phyloP scores from a whole-genome alignment of 2,888 invertebrate genomes.

The Auanema sp. region DNA sequence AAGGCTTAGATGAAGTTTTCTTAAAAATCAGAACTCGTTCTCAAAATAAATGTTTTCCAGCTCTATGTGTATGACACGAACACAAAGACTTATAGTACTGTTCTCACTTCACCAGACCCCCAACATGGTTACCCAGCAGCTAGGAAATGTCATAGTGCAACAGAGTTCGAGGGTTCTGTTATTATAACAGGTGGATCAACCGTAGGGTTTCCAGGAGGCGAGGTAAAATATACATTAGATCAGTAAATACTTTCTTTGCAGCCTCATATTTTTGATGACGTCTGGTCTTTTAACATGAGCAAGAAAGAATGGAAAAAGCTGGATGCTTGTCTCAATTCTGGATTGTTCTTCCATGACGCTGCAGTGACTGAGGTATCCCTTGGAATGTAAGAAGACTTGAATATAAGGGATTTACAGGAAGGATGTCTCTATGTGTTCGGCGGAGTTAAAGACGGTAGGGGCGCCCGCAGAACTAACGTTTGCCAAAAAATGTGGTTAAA shows the following conservation, averaged over 20 bases:
- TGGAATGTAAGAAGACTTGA: not conserved
- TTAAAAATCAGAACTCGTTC: not conserved
- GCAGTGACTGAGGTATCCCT: conserved; percentile 31
- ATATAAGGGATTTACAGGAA: conserved; percentile 20
- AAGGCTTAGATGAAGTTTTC: conserved; percentile 13
- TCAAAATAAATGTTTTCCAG: not conserved
- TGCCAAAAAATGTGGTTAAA: conserved; percentile 34
- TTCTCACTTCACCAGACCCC: not conserved
- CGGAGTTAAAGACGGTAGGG: conserved; percentile 27
- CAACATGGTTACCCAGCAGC: conserved; percentile 21
- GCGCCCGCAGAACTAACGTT: conserved; percentile 24
- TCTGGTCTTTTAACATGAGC: conserved; percentile 47
- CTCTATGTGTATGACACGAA: not conserved
- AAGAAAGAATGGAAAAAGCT: conserved; percentile 35
- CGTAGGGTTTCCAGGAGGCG: too few species aligned
- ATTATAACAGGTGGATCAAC: conserved; percentile 44
- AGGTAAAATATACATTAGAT: too few species aligned
- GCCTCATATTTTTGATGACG: conserved; percentile 23
- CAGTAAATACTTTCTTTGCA: not conserved
- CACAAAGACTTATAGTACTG: not conserved
- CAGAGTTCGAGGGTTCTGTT: conserved; percentile 23
- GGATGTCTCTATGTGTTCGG: conserved; percentile 44
- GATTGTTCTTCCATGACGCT: conserved; percentile 51
- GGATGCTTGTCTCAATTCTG: conserved; percentile 14
- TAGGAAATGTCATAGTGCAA: conserved; percentile 37